phyloP scores from a whole-genome alignment of 1,140 invertebrate genomes.

The Caenorhabditis briggsae region DNA sequence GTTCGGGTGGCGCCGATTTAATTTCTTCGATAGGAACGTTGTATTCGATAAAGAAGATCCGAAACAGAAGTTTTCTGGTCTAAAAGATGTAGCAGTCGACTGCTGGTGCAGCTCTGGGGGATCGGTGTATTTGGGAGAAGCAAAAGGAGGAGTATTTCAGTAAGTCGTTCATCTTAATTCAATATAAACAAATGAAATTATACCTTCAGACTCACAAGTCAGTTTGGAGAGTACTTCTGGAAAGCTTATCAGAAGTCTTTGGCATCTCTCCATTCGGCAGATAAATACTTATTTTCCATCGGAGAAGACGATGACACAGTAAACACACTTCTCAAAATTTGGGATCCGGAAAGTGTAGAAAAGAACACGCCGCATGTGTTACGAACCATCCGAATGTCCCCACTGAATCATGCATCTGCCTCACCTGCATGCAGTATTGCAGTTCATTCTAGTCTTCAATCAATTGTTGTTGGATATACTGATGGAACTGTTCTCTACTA shows the following conservation, averaged over 20 bases:
- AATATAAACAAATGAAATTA: neutral
- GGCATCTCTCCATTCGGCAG: slow-evolving; percentile 61
- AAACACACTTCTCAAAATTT: slow-evolving; percentile 70
- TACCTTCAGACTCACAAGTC: slow-evolving; percentile 57
- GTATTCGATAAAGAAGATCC: slow-evolving; percentile 65
- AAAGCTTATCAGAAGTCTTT: slow-evolving; percentile 69
- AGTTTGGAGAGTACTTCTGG: slow-evolving; percentile 65
- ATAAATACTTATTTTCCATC: slow-evolving; percentile 67
- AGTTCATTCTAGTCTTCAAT: slow-evolving; percentile 40
- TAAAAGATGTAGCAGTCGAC: slow-evolving; percentile 69
- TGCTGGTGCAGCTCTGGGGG: slow-evolving; percentile 69
- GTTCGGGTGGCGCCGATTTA: slow-evolving; percentile 72
- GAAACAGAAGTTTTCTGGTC: slow-evolving; percentile 66
- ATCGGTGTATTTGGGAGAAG: slow-evolving; percentile 70
- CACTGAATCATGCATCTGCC: slow-evolving; percentile 53
- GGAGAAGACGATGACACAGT: slow-evolving; percentile 70
- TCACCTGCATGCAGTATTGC: slow-evolving; percentile 50
- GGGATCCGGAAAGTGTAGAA: slow-evolving; percentile 68
- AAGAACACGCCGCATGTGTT: slow-evolving; percentile 59
- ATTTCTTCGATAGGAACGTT: slow-evolving; percentile 69
- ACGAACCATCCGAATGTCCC: slow-evolving; percentile 30
- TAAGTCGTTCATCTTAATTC: neutral
- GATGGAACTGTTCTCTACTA: slow-evolving; percentile 69
- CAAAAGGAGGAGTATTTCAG: slow-evolving; percentile 70
- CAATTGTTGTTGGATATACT: slow-evolving; percentile 64